Conservation (phyloP, 2,888 invertebrate genomes). For the Ashinkailepas kermadecensis region DNA sequence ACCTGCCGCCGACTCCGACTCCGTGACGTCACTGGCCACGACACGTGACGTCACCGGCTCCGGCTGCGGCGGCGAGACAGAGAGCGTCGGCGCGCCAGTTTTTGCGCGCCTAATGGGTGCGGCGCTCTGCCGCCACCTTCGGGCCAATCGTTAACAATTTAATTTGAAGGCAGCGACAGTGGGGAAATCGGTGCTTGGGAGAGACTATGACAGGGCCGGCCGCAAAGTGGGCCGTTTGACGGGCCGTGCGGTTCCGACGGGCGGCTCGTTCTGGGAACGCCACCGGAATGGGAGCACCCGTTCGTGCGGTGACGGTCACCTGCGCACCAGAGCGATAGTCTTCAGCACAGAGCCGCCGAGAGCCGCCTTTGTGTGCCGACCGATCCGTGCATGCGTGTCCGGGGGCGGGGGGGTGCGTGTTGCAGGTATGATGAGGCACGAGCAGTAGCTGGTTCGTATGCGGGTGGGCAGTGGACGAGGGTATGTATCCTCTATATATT, state of each 20-base stretch:
- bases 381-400: too few species aligned
- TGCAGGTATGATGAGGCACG: too few species aligned
- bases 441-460: too few species aligned
- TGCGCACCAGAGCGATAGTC: too few species aligned
- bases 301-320: too few species aligned
- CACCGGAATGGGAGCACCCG: too few species aligned
- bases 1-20: not conserved
- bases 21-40: too few species aligned
- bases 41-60: not conserved
- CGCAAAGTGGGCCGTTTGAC: not conserved
- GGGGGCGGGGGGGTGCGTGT: too few species aligned
- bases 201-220: not conserved
- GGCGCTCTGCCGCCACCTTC: not conserved
- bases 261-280: not conserved
- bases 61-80: not conserved
- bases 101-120: conserved; percentile 1
- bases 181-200: not conserved
- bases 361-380: too few species aligned
- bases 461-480: too few species aligned
- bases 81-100: not conserved
- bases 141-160: conserved; percentile 19
- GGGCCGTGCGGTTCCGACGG: not conserved
- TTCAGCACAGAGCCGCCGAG: too few species aligned
- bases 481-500: too few species aligned
- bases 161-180: conserved; percentile 13